Conservation (phyloP, 2,113 vertebrate species). For the Nibea coibor region DNA sequence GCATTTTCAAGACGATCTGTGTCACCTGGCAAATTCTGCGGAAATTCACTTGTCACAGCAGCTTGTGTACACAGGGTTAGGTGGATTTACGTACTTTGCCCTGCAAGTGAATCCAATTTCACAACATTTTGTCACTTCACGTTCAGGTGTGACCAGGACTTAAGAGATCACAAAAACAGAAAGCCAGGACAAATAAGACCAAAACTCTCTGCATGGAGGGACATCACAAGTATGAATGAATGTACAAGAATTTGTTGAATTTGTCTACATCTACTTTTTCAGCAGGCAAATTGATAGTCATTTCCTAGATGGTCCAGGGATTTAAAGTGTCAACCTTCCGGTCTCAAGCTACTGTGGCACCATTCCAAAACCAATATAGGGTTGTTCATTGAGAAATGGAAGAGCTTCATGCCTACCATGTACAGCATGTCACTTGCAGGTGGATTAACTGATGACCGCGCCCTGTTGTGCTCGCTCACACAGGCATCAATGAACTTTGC, state of each 20-base stretch:
- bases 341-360: no score
- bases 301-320: not conserved
- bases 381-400: not conserved
- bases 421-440: constrained; percentile 71
- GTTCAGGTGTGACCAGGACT: not conserved
- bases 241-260: not conserved
- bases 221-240: not conserved
- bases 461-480: constrained; percentile 67
- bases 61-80: no score
- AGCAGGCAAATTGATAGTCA: not conserved
- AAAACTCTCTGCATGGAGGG: not conserved
- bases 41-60: no score
- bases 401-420: constrained; percentile 67
- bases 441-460: constrained; percentile 46
- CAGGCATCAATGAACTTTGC: constrained; percentile 61
- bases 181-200: not conserved
- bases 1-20: no score
- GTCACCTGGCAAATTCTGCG: no score
- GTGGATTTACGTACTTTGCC: not conserved
- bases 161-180: not conserved
- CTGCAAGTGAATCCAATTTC: not conserved
- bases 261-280: not conserved
- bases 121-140: not conserved
- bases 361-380: no score
- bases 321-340: not conserved